Percentiles rank a stretch among this genome's conserved stretches.
These are phyloP conservation scores for Etheostoma nigrum DNA, from an alignment of 2,797 vertebrate genomes.

Conservation along the genomic window DNA sequence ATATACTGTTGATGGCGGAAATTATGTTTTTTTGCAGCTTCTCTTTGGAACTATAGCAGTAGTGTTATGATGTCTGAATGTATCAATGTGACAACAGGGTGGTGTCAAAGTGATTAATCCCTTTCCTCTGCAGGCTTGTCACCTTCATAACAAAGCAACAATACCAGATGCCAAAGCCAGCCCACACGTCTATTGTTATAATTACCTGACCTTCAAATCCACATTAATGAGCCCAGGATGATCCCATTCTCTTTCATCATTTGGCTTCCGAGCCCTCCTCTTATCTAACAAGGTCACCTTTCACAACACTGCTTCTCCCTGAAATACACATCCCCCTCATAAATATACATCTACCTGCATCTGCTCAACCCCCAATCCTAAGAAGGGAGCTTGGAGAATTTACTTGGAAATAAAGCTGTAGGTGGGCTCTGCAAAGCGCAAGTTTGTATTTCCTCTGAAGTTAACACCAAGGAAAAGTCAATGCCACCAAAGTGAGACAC, in stretches of 20 bases:
- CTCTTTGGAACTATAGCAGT: constrained; percentile 45
- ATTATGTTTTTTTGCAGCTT: constrained; percentile 54
- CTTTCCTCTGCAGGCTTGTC: constrained; percentile 73
- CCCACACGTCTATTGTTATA: constrained; percentile 80
- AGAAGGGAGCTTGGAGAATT: constrained; percentile 62
- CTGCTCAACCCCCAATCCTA: constrained; percentile 66
- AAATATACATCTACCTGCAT: constrained; percentile 83
- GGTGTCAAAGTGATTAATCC: constrained; percentile 81
- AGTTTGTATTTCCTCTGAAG: constrained; percentile 67
- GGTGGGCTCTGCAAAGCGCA: constrained; percentile 61
- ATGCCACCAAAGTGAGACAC: constrained; percentile 57
- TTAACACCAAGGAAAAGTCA: constrained; percentile 58
- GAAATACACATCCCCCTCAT: constrained; percentile 80
- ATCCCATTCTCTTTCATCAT: constrained; percentile 83
- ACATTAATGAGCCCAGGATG: constrained; percentile 84
- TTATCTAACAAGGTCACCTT: constrained; percentile 86
- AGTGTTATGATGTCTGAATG: constrained; percentile 77
- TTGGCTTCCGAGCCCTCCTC: constrained; percentile 80
- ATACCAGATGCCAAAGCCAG: constrained; percentile 82
- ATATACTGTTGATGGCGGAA: constrained; percentile 32
- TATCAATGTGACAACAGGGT: constrained; percentile 76
- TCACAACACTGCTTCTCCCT: constrained; percentile 75
- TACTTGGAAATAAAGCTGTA: constrained; percentile 75
- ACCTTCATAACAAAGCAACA: constrained; percentile 82
- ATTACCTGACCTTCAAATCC: constrained; percentile 86